phyloP scores from a whole-genome alignment of 2,797 vertebrate genomes.

The Steatocranus sp. region DNA sequence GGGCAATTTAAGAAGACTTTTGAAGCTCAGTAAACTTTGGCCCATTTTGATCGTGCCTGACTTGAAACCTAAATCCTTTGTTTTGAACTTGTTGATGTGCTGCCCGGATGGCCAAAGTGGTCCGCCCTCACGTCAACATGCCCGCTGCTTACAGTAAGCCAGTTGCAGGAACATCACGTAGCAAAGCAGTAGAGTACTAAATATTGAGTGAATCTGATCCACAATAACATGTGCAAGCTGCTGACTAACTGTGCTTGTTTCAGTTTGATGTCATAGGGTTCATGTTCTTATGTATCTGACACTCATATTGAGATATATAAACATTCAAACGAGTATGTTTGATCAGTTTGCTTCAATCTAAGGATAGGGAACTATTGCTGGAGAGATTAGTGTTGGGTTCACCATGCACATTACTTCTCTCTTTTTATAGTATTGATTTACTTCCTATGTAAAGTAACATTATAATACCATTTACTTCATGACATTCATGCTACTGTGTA shows the following conservation, averaged over 20 bases:
- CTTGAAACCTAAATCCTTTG: constrained; percentile 68
- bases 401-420: not conserved
- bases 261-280: not conserved
- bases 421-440: not conserved
- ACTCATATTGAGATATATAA: not conserved
- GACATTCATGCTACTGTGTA: not conserved
- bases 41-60: constrained; percentile 43
- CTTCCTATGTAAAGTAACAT: not conserved
- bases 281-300: not conserved
- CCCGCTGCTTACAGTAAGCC: constrained; percentile 35
- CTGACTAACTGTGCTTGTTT: not conserved
- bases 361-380: not conserved
- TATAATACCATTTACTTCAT: not conserved
- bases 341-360: not conserved
- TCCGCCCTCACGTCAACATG: not conserved
- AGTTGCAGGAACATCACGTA: constrained; percentile 39
- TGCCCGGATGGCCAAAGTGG: not conserved
- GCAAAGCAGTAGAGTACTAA: constrained; percentile 36
- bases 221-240: constrained; percentile 7
- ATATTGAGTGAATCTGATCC: not conserved
- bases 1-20: constrained; percentile 32
- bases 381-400: not conserved
- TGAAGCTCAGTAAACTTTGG: constrained; percentile 48
- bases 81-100: constrained; percentile 51
- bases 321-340: not conserved